Percentiles rank a stretch among this genome's conserved stretches.
Evolutionary conservation across 1,140 invertebrate genomes (phyloP).

Genomic region (Lutraria rhynchaena): DNA sequence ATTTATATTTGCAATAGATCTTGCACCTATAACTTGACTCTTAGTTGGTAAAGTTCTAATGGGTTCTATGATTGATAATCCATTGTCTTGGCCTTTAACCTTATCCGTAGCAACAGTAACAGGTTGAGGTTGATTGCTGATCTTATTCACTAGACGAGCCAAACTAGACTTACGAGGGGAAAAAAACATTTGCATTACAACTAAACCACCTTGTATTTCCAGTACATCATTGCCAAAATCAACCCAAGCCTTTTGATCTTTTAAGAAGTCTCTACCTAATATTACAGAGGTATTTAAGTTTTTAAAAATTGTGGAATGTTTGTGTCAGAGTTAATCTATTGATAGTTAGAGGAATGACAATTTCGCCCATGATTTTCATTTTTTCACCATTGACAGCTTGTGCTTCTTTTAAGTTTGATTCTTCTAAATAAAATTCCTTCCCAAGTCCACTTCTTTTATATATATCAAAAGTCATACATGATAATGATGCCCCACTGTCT

Average conservation of each 20-base stretch:
- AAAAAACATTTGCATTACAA: conserved; percentile 18
- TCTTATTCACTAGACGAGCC: conserved; percentile 4
- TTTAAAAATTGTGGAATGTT: conserved; percentile 26
- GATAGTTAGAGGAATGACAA: conserved; percentile 17
- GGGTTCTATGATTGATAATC: conserved; percentile 10
- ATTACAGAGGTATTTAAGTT: conserved; percentile 24
- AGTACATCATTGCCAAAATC: conserved; percentile 28
- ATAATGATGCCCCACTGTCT: conserved; percentile 33
- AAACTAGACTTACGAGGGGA: background rate
- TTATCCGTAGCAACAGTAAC: conserved; percentile 14
- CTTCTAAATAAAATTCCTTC: background rate
- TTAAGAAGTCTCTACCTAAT: conserved; percentile 25
- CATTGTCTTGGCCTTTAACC: background rate
- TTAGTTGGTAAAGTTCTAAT: conserved; percentile 31
- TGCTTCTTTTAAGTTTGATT: conserved; percentile 7
- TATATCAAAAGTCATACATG: conserved; percentile 26
- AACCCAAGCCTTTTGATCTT: conserved; percentile 38
- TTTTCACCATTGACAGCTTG: conserved; percentile 16
- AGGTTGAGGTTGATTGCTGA: conserved; percentile 27
- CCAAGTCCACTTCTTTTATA: conserved; percentile 8
- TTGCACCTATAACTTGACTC: conserved; percentile 19
- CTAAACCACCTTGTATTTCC: conserved; percentile 18
- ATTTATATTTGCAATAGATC: background rate
- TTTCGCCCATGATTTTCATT: conserved; percentile 29
- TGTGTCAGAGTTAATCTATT: conserved; percentile 15